Base-by-base conservation (phyloP, 1,140 invertebrate species). In the Caenorhabditis inopinata region DNA sequence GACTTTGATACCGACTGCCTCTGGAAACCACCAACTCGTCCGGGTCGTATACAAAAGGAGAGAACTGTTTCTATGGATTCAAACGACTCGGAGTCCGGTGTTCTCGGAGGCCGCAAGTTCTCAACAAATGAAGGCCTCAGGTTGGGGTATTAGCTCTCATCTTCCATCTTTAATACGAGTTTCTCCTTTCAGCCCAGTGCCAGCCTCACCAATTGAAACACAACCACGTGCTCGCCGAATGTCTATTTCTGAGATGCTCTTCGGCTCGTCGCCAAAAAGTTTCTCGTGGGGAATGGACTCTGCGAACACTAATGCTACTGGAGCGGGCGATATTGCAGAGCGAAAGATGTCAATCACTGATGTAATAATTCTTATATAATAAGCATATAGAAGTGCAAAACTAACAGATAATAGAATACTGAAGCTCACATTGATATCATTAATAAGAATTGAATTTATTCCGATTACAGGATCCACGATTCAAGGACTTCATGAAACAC, bases 401-500 rank as follows among this genome's bases (percentile, higher is more conserved):
- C 53, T 32, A 32, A n/a, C 16, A 58, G 14, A 16, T 32, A 58
- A n/a, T 32, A 32, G 6, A 38, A 68, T 23, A 16, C n/a, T 58
- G 27, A 58, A 58, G 51, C 29, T 58, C 51, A 32, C 11, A 21
- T 3, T 38, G 58, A 42, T 68, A 68, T 38, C 32, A 42, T 16
- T 38, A 68, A 35, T 18, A 38, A 38, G 23, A 9, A 68, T 68
- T 29, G 35, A 6, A 32, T 11, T 7, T 68, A 35, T 21, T 68
- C 2, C 12, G 0, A 21, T 76, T 78, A 7, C 29, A 78, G 78
- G 78, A 79, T 51, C 35, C 68, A 25, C 62, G 78, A 23, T 79
- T 79, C 78, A 79, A 79, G 23, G 78, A 79, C 38, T 58, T 79
- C 38, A 79, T 79, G 78, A 79, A 79, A 68, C 78, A 79, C 51